Evolutionary conservation across 2,797 vertebrate species (phyloP).

Genomic region (Sebastes kiyomatsui): DNA sequence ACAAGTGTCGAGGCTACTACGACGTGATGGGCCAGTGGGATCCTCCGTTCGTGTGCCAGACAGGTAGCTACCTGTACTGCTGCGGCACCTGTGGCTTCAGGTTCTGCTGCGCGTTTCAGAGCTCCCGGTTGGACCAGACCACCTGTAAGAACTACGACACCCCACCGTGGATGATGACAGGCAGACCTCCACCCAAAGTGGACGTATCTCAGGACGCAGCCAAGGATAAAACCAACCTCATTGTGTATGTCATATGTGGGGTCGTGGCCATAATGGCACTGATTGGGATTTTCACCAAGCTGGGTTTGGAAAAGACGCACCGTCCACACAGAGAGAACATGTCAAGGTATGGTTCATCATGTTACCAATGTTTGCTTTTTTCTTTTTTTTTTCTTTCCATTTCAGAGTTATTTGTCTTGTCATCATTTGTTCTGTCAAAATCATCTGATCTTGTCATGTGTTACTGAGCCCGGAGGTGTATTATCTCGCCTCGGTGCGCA

Average conservation of each 20-base stretch:
- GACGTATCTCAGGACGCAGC: slow-evolving; percentile 89
- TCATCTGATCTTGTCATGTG: not conserved
- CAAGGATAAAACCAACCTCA: slow-evolving; percentile 97
- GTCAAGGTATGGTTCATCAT: slow-evolving; percentile 85
- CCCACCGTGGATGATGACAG: slow-evolving; percentile 94
- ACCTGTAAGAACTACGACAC: slow-evolving; percentile 98
- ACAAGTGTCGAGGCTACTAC: slow-evolving; percentile 96
- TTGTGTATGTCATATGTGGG: slow-evolving; percentile 97
- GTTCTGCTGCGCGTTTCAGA: slow-evolving; percentile 95
- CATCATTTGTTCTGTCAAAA: not conserved
- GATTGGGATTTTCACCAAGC: slow-evolving; percentile 98
- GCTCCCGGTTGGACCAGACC: slow-evolving; percentile 93
- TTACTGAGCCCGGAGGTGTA: not conserved
- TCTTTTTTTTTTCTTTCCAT: too few relatives aligned
- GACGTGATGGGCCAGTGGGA: slow-evolving; percentile 99
- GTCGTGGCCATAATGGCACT: slow-evolving; percentile 98
- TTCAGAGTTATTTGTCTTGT: not conserved
- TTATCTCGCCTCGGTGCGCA: not conserved
- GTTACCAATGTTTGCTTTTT: not conserved
- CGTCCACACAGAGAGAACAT: slow-evolving; percentile 94
- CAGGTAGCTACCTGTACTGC: slow-evolving; percentile 95
- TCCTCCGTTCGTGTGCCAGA: slow-evolving; percentile 95
- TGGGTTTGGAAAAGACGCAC: slow-evolving; percentile 96
- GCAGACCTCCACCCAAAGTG: slow-evolving; percentile 90
- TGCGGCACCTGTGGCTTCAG: slow-evolving; percentile 99